These are phyloP conservation scores for Nothocercus julius DNA, from an alignment of 2,113 vertebrate genomes.

Conservation along the genomic window DNA sequence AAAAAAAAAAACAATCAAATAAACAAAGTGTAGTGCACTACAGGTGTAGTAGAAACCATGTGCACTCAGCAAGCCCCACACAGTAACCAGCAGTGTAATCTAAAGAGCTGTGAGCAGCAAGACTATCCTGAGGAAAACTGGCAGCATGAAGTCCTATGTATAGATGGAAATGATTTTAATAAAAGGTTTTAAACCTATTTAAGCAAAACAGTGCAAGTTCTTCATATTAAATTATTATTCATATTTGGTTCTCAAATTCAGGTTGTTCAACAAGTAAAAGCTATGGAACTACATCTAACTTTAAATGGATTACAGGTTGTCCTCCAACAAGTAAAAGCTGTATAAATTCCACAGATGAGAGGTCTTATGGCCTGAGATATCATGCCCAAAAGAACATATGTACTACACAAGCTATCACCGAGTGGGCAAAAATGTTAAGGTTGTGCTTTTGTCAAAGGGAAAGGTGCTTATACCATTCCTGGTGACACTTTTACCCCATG, in stretches of 20 bases:
- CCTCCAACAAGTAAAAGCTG: background rate
- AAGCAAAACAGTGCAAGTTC: background rate
- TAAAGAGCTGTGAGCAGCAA: background rate
- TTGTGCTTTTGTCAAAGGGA: background rate
- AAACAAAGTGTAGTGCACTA: too few species aligned
- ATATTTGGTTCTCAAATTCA: background rate
- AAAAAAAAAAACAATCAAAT: background rate
- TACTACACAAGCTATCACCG: fast-evolving
- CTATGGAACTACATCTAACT: background rate
- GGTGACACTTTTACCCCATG: background rate
- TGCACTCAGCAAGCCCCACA: background rate
- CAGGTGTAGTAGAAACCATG: background rate
- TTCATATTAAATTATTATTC: too few species aligned
- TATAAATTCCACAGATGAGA: background rate
- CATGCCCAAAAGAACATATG: background rate
- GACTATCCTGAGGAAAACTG: fast-evolving
- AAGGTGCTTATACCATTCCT: background rate
- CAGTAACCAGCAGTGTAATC: background rate
- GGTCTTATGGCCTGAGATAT: background rate
- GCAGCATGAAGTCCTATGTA: background rate
- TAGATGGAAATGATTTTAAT: background rate
- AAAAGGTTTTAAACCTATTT: background rate
- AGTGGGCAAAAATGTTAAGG: background rate
- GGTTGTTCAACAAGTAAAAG: background rate
- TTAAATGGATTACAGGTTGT: background rate